A percentile compares a stretch with the other conserved stretches of the same genome.
Conservation (phyloP, 2,113 vertebrate species). For the Thalassarche chlororhynchos region DNA sequence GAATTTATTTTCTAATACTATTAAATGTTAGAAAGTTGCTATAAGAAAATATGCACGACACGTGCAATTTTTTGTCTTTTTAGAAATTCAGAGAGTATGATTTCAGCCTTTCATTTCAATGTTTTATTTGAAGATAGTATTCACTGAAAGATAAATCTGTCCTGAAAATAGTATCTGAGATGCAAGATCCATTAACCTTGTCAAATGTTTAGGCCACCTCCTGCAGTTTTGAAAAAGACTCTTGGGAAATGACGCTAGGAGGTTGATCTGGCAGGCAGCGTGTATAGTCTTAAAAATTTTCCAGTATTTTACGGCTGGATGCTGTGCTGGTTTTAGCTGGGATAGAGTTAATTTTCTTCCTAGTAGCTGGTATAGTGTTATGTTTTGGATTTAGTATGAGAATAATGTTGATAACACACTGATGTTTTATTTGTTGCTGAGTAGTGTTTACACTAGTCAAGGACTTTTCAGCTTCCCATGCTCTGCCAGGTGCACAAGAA, state of each 20-base stretch:
- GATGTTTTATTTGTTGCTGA: too few species aligned
- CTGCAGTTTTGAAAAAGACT: background rate
- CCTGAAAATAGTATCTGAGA: background rate
- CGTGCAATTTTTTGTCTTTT: background rate
- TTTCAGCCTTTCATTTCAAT: background rate
- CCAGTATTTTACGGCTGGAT: background rate
- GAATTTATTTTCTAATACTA: background rate
- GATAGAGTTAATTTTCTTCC: too few species aligned
- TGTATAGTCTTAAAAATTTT: background rate
- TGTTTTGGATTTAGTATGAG: too few species aligned
- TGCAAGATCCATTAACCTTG: background rate
- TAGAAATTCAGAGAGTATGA: background rate
- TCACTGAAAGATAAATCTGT: background rate
- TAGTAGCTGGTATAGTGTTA: too few species aligned
- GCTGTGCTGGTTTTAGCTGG: too few species aligned
- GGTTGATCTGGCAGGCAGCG: background rate
- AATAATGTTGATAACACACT: too few species aligned
- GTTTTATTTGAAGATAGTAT: background rate
- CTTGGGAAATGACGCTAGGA: background rate
- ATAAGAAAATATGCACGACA: background rate
- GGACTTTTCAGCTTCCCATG: too few species aligned
- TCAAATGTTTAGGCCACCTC: background rate
- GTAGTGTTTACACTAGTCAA: too few species aligned
- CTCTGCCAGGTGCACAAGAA: too few species aligned
- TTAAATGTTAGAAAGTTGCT: background rate